A percentile compares a stretch with the other conserved stretches of the same genome.
These are phyloP conservation scores for Teleogryllus occipitalis DNA, from an alignment of 1,140 invertebrate species.

Conservation along the genomic window DNA sequence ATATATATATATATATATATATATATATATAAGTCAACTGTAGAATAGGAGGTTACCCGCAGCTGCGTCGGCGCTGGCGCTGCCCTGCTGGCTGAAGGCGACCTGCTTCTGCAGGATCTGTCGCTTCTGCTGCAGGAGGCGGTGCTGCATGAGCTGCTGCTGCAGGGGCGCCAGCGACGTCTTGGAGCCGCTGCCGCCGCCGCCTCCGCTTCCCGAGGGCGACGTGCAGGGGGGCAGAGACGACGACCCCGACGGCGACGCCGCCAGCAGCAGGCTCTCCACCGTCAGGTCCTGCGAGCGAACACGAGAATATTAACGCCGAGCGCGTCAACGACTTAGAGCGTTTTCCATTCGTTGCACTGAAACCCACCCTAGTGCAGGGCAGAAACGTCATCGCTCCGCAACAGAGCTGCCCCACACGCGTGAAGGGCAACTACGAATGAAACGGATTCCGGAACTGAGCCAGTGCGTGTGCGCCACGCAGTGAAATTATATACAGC, in stretches of 20 bases:
- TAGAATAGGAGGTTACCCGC: not conserved
- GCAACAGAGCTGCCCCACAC: too few relatives aligned
- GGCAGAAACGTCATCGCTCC: too few relatives aligned
- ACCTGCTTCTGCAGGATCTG: conserved; percentile 73
- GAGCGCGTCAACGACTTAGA: too few relatives aligned
- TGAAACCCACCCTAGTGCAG: too few relatives aligned
- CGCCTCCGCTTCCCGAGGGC: not conserved
- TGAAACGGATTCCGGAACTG: too few relatives aligned
- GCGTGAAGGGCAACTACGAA: too few relatives aligned
- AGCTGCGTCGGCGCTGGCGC: conserved; percentile 29
- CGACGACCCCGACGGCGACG: not conserved
- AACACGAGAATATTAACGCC: too few relatives aligned
- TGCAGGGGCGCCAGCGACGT: conserved; percentile 45
- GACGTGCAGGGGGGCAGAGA: not conserved
- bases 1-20: too few relatives aligned
- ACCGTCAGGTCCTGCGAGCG: not conserved
- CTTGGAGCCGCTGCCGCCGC: not conserved
- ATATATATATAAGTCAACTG: too few relatives aligned
- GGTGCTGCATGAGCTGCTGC: conserved; percentile 65
- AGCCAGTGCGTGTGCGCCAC: too few relatives aligned
- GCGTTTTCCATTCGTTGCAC: too few relatives aligned
- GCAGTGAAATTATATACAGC: too few relatives aligned
- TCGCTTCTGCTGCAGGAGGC: conserved; percentile 67
- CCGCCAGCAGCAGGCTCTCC: not conserved
- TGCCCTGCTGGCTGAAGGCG: conserved; percentile 43